These are phyloP conservation scores for Ascaphus truei DNA, from an alignment of 2,113 vertebrate species.

Conservation along the genomic window DNA sequence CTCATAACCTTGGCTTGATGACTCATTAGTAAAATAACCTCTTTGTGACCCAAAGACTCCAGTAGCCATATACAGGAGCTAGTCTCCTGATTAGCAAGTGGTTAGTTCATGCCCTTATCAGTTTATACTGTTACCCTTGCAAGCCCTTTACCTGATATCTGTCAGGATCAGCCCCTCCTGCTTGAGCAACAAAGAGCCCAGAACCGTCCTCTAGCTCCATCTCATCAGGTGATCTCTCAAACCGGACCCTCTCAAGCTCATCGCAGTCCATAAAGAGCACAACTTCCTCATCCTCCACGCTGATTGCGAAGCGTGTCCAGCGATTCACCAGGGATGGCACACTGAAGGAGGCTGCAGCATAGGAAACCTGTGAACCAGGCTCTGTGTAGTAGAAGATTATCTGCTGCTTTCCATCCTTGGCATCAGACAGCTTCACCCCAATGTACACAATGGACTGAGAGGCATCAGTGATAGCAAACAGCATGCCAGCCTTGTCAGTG, in stretches of 20 bases:
- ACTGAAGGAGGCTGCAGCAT: conserved; percentile 70
- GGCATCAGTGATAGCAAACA: conserved; percentile 82
- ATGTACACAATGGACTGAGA: conserved; percentile 72
- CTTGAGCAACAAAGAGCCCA: conserved; percentile 84
- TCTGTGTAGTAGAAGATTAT: conserved; percentile 85
- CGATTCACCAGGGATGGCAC: conserved; percentile 67
- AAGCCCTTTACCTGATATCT: conserved; percentile 79
- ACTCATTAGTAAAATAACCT: too few relatives aligned
- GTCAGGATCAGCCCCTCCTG: conserved; percentile 76
- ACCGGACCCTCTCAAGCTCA: conserved; percentile 55
- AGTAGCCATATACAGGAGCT: too few relatives aligned
- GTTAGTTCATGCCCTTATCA: neutral
- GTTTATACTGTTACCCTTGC: too few relatives aligned
- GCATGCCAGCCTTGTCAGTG: conserved; percentile 58
- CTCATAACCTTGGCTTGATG: too few relatives aligned
- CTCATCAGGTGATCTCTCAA: conserved; percentile 68
- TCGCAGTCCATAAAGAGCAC: conserved; percentile 81
- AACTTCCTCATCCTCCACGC: conserved; percentile 67
- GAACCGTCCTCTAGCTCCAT: conserved; percentile 79
- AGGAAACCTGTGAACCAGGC: conserved; percentile 60
- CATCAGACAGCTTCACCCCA: conserved; percentile 77
- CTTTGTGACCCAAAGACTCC: too few relatives aligned
- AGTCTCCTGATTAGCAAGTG: neutral
- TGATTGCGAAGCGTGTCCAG: conserved; percentile 83
- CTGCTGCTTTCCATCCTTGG: conserved; percentile 58